Evolutionary conservation across 2,113 vertebrate species (phyloP).

Genomic region (Mesocricetus auratus): DNA sequence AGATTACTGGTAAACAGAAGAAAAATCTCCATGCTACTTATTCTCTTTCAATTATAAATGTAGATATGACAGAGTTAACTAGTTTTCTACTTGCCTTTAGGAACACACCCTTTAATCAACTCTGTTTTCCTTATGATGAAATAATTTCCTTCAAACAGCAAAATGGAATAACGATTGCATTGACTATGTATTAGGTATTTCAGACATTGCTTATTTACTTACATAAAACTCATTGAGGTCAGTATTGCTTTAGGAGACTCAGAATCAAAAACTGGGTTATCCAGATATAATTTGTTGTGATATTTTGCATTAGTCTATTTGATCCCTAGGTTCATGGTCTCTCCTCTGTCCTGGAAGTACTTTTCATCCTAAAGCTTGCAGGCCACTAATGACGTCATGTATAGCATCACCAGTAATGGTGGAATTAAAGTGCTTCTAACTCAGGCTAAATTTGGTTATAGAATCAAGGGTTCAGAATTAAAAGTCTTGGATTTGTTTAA

Average conservation of each 20-base stretch:
- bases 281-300: neutral
- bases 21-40: neutral
- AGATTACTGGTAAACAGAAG: slow-evolving; percentile 12
- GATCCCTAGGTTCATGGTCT: neutral
- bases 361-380: slow-evolving; percentile 19
- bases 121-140: slow-evolving; percentile 42
- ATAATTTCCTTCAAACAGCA: slow-evolving; percentile 39
- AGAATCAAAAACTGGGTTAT: neutral
- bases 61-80: slow-evolving; percentile 54
- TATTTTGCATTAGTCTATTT: neutral
- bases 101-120: slow-evolving; percentile 14
- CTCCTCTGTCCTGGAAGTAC: neutral
- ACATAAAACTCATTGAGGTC: slow-evolving; percentile 27
- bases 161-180: slow-evolving; percentile 30
- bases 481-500: slow-evolving; percentile 2
- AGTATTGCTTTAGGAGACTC: slow-evolving; percentile 10
- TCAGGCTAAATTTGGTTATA: slow-evolving; percentile 8
- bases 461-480: neutral
- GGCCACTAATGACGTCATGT: neutral
- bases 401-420: neutral
- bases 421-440: neutral
- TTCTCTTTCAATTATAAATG: slow-evolving; percentile 29
- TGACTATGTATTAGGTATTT: neutral
- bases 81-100: neutral
- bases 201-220: slow-evolving; percentile 44